Evolutionary conservation across 2,888 invertebrate species (phyloP).

Genomic region (Plutella xylostella): DNA sequence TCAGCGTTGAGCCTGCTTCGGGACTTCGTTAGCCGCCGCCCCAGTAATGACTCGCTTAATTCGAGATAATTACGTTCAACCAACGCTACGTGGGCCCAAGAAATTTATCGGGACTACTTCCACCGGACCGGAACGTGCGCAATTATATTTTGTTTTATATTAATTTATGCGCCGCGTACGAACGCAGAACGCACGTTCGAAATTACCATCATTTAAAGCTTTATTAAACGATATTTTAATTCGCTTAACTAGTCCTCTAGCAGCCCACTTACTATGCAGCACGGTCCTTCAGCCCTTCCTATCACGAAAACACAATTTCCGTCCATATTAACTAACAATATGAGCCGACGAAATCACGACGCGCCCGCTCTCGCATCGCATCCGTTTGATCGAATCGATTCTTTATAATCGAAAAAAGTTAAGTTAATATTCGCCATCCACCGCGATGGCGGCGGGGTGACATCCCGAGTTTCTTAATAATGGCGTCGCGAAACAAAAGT

Average conservation of each 20-base stretch:
- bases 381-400: slow-evolving; percentile 58
- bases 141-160: slow-evolving; percentile 26
- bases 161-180: slow-evolving; percentile 30
- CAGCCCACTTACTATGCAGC: slow-evolving; percentile 51
- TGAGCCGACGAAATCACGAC: slow-evolving; percentile 25
- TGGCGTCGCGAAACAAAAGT: slow-evolving; percentile 37
- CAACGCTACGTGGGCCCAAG: slow-evolving; percentile 37
- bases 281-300: slow-evolving; percentile 42
- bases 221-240: slow-evolving; percentile 41
- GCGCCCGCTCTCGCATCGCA: slow-evolving; percentile 37
- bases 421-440: slow-evolving; percentile 46
- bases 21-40: slow-evolving; percentile 49
- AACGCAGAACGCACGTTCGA: slow-evolving; percentile 35
- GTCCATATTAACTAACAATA: slow-evolving; percentile 52
- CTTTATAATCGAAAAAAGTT: slow-evolving; percentile 55
- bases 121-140: slow-evolving; percentile 23
- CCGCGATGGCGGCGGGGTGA: slow-evolving; percentile 32
- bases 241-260: slow-evolving; percentile 51
- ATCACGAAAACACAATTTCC: slow-evolving; percentile 61
- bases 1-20: slow-evolving; percentile 19
- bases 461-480: slow-evolving; percentile 52
- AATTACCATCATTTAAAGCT: slow-evolving; percentile 39
- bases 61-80: slow-evolving; percentile 58
- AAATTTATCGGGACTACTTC: slow-evolving; percentile 43
- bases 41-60: slow-evolving; percentile 60